Evolutionary conservation across 2,888 invertebrate genomes (phyloP), one percentile per base, ranked within the genome.

Genomic region (Lasioglossum leucozonium): DNA sequence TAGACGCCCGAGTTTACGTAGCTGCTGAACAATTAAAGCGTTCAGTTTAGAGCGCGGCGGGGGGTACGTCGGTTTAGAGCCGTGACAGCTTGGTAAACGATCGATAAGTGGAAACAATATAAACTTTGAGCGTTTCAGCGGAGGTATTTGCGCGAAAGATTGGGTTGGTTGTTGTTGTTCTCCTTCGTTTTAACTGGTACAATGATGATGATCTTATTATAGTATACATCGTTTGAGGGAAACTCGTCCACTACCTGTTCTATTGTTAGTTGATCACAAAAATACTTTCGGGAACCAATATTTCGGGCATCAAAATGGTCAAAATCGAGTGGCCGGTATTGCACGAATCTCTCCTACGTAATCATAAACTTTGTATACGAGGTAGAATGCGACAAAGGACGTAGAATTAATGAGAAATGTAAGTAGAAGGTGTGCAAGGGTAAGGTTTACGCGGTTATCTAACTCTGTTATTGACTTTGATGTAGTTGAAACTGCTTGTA

Each of bases 1-100:
- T 72, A 65, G 37, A 42, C 65, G 37, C 51, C 40, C 51, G 37
- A 26, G 37, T 62, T 47, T 67, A 67, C 58, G 47, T 34, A 74
- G 47, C 47, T 16, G 26, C 42, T 18, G 42, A 51, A 76, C 34
- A 16, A 58, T 30, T 44, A 58, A 34, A 44, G 22, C 65, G 69
- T 47, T n/a, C n/a, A 37, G 42, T 58, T 71, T 26, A 13, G 44
- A 37, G 37, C 16, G 26, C 37, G 30, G 44, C 22, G 2, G 30
- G 30, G 37, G 26, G 26, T 13, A 16, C 72, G 44, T 72, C 42
- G 22, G 30, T 58, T 47, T 72, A 30, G 4, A 65, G 71, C 4
- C 16, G 55, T 13, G 65, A 44, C 30, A 75, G 30, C 30, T 44
- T 62, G 18, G 58, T 22, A 26, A 75, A n/a, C 44, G 72, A 47